Base-by-base conservation (phyloP, 2,888 invertebrate species). In the Tenthredo scrophulariae region DNA sequence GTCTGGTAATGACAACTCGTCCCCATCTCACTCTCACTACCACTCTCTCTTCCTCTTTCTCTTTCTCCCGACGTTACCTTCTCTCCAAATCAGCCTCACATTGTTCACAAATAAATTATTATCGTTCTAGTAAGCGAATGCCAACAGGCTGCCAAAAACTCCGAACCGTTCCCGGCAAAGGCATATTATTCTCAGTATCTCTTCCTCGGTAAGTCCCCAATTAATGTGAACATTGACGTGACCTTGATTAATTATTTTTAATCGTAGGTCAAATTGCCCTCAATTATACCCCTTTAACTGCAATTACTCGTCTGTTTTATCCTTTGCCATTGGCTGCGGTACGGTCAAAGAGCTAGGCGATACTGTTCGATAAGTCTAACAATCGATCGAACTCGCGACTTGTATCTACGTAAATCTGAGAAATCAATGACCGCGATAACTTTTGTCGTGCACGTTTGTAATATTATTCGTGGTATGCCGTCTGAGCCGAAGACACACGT, bases 1-100 rank as follows among this genome's bases (percentile, higher is more conserved):
- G 85, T 82, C 70, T 79, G 85, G 70, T 85, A 85, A 82, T 85
- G 80, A 85, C 85, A 80, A 85, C 85, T 50, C 74, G 26, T 40
- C 84, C 74, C 84, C 33, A 26, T 50, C 67, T 43, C 46, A 22
- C 43, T 46, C 67, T 83, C 40, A 18, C 29, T 70, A 29, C 5
- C 67, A 15, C 37, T 37, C 7, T 37, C 6, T 7, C 37, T 37
- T 15, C 26, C 65, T 82, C 67, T 43, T 37, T 37, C 54, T 40
- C 80, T 22, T 13, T 40, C 62, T 22, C 58, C 2, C 80, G 9
- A 18, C 43, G 43, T 70, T 33, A 65, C 70, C 37, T 62, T 22
- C 80, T 43, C 46, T 67, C 46, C 7, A 67, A 43, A 83, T 65
- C 67, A 67, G 83, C 65, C 46, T 40, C 33, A 50, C 46, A 83